These are phyloP conservation scores for Eupristina koningsbergeri DNA, from an alignment of 1,140 invertebrate species.

Conservation along the genomic window DNA sequence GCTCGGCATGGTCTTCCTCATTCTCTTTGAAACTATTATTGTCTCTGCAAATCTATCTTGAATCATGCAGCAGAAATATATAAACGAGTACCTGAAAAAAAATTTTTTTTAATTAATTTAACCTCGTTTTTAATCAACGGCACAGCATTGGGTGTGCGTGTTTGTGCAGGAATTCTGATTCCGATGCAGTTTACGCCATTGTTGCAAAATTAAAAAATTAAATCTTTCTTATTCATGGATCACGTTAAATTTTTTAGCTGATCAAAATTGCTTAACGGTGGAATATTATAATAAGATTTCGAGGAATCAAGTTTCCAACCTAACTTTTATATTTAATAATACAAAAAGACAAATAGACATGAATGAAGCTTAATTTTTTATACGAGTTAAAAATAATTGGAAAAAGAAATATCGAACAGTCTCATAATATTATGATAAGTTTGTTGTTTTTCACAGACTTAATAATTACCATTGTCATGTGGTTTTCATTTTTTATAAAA, in stretches of 20 bases:
- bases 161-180: slow-evolving; percentile 21
- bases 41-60: background rate
- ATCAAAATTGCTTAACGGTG: slow-evolving; percentile 10
- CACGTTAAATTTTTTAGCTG: background rate
- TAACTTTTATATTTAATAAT: background rate
- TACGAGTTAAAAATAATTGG: too few species aligned
- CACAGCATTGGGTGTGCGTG: background rate
- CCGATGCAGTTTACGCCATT: background rate
- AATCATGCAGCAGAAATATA: too few species aligned
- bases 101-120: too few species aligned
- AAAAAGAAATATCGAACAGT: too few species aligned
- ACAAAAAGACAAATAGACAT: background rate
- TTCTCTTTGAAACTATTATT: background rate
- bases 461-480: too few species aligned
- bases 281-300: slow-evolving; percentile 35
- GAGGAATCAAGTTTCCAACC: slow-evolving; percentile 17
- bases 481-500: too few species aligned
- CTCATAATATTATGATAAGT: too few species aligned
- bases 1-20: background rate
- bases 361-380: background rate
- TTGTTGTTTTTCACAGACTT: too few species aligned
- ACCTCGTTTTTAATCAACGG: too few species aligned
- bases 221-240: background rate
- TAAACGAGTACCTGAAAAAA: background rate
- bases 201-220: background rate